Percentiles rank a stretch among this genome's conserved stretches.
Conservation (phyloP, 35 echinoderm and acorn worm genomes). For the Apostichopus japonicus region DNA sequence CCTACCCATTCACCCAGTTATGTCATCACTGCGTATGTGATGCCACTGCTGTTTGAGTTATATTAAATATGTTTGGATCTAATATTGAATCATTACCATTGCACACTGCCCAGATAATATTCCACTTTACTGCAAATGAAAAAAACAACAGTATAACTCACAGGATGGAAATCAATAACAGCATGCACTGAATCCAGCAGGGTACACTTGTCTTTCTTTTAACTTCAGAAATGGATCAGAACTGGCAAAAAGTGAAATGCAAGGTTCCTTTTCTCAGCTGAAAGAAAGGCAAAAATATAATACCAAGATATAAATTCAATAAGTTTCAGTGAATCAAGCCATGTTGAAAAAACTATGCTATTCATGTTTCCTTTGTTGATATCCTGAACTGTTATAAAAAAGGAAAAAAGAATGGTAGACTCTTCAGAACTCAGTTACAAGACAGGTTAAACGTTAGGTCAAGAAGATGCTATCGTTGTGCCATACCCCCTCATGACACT, state of each 20-base stretch:
- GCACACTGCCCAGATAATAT: neutral
- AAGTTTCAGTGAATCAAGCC: neutral
- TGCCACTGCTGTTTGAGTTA: no score
- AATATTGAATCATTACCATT: neutral
- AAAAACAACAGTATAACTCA: neutral
- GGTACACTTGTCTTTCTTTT: slow-evolving; percentile 12
- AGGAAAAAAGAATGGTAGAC: no score
- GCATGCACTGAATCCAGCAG: neutral
- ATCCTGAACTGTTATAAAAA: neutral
- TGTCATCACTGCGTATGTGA: no score
- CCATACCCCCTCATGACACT: no score
- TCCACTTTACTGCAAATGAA: neutral
- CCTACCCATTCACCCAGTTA: no score
- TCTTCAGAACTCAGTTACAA: no score
- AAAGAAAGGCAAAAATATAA: neutral
- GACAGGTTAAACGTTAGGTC: no score
- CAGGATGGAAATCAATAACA: slow-evolving; percentile 23
- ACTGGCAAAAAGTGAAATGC: slow-evolving; percentile 23
- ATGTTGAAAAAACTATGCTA: neutral
- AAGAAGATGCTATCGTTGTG: neutral
- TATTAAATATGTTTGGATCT: no score
- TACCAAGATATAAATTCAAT: no score
- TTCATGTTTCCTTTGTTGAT: neutral
- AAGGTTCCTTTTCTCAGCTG: neutral
- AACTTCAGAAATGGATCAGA: slow-evolving; percentile 16